Conservation (phyloP, 92 coral and sea anemone genomes). For the Virgularia gustaviana region DNA sequence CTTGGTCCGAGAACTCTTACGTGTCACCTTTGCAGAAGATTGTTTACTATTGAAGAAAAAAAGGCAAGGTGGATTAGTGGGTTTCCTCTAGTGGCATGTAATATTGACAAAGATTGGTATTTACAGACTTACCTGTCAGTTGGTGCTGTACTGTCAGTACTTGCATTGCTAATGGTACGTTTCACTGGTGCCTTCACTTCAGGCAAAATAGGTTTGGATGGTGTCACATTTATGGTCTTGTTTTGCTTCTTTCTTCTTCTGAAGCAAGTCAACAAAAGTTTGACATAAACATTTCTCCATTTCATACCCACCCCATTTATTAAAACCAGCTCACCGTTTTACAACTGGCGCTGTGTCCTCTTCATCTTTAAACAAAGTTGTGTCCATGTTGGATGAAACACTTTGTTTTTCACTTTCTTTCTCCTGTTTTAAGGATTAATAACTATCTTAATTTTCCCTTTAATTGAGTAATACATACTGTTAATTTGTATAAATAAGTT, state of each 20-base stretch:
- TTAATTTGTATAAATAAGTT: no score
- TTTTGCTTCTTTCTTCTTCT: slow-evolving; percentile 23
- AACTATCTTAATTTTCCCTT: no score
- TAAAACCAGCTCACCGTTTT: slow-evolving; percentile 22
- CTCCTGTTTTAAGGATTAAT: no score
- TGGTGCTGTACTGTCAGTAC: slow-evolving; percentile 19
- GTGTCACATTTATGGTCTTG: background rate
- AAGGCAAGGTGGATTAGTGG: no score
- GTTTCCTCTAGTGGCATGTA: no score
- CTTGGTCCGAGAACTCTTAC: slow-evolving; percentile 20
- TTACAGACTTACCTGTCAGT: slow-evolving; percentile 13
- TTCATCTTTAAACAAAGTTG: slow-evolving; percentile 24
- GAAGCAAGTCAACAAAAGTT: background rate
- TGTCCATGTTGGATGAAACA: slow-evolving; percentile 11
- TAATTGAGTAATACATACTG: no score
- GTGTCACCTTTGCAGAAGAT: background rate
- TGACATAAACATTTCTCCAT: background rate
- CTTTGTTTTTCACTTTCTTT: background rate
- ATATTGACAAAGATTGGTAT: no score
- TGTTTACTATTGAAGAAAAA: slow-evolving; percentile 5
- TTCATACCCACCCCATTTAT: no score
- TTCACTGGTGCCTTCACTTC: slow-evolving; percentile 20
- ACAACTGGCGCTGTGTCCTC: slow-evolving; percentile 29
- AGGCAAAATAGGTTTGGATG: slow-evolving; percentile 24
- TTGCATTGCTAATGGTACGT: slow-evolving; percentile 21